A percentile compares a stretch with the other conserved stretches of the same genome.
Evolutionary conservation across 2,113 vertebrate species (phyloP).

Genomic region (Ictalurus punctatus): DNA sequence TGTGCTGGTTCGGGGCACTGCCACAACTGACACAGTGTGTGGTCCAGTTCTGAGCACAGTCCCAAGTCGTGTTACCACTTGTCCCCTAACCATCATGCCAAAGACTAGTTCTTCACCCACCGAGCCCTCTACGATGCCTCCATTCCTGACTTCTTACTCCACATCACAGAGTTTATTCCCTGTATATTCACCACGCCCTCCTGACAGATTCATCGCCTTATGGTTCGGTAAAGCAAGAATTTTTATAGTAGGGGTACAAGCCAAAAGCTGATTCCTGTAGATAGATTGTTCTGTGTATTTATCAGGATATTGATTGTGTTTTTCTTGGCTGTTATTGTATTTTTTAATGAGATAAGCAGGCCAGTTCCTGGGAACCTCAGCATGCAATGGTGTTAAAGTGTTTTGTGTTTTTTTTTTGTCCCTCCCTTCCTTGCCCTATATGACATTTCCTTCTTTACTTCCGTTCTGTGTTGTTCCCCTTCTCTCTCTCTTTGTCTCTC

Average conservation of each 20-base stretch:
- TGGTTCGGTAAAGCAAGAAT: constrained; percentile 5
- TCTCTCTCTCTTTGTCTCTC: constrained; percentile 5
- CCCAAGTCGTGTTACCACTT: background rate
- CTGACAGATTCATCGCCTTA: background rate
- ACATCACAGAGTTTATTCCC: background rate
- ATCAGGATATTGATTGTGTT: background rate
- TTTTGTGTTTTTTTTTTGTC: background rate
- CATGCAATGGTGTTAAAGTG: background rate
- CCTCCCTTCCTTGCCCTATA: constrained; percentile 16
- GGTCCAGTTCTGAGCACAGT: background rate
- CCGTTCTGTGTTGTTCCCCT: background rate
- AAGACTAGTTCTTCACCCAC: background rate
- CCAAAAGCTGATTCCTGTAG: background rate
- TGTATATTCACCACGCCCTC: fast-evolving
- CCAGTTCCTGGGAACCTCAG: background rate
- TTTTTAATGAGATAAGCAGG: background rate
- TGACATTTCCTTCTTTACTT: background rate
- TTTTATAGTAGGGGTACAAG: background rate
- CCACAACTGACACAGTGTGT: background rate
- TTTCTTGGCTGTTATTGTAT: background rate
- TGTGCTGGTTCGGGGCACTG: background rate
- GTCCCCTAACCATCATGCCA: fast-evolving
- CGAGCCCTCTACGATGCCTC: background rate
- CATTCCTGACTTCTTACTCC: background rate
- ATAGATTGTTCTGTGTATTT: background rate